Evolutionary conservation across 2,113 vertebrate genomes (phyloP).

Genomic region (Spermophilus dauricus): DNA sequence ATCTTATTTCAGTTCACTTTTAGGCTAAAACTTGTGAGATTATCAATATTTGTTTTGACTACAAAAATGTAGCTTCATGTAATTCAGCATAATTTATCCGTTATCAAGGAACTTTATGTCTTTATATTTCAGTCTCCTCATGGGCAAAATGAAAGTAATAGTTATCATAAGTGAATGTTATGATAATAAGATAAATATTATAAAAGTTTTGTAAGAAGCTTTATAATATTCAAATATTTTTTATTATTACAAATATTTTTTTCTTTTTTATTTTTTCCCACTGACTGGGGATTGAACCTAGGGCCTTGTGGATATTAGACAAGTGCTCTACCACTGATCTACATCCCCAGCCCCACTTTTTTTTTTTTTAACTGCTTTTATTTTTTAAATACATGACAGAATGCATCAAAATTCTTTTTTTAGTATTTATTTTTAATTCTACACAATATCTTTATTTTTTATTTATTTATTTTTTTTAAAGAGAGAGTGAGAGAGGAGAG

Average conservation of each 20-base stretch:
- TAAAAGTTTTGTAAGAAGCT: constrained; percentile 9
- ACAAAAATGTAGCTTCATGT: constrained; percentile 22
- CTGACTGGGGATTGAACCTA: background rate
- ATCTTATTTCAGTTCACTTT: constrained; percentile 20
- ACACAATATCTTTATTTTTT: too few relatives aligned
- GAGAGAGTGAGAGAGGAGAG: too few relatives aligned
- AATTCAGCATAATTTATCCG: constrained; percentile 10
- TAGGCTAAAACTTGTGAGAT: constrained; percentile 23
- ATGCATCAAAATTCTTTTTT: too few relatives aligned
- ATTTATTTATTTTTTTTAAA: too few relatives aligned
- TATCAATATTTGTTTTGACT: background rate
- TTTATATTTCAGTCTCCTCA: background rate
- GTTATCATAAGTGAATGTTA: background rate
- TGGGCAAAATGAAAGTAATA: constrained; percentile 45
- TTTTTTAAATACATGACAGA: too few relatives aligned
- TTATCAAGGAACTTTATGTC: background rate
- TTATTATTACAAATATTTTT: background rate
- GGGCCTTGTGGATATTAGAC: too few relatives aligned
- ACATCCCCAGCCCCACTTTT: too few relatives aligned
- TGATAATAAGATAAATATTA: background rate
- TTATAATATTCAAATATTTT: background rate
- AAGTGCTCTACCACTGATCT: too few relatives aligned
- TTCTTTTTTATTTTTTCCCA: background rate
- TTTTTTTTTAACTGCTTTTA: too few relatives aligned
- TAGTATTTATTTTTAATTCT: too few relatives aligned